A percentile compares a stretch with the other conserved stretches of the same genome.
phyloP scores from a whole-genome alignment of 2,797 vertebrate species.

The Hylomyscus alleni region DNA sequence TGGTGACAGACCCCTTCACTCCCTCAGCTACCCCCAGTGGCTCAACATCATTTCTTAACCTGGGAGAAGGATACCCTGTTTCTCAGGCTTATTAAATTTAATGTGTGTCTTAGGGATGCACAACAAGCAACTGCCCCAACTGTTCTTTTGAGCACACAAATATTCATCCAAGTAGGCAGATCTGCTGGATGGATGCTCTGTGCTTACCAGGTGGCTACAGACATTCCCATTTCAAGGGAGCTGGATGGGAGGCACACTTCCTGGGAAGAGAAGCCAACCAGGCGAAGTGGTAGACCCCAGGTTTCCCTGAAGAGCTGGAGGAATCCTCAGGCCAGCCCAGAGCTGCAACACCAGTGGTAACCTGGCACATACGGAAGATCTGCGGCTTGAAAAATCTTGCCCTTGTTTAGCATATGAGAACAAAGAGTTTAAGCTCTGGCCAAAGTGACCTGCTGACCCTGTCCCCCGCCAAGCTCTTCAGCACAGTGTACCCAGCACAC shows the following conservation, averaged over 20 bases:
- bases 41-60: background rate
- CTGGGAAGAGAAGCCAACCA: background rate
- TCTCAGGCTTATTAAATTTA: background rate
- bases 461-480: too few species aligned
- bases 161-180: background rate
- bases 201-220: background rate
- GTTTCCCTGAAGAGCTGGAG: background rate
- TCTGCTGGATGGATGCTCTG: background rate
- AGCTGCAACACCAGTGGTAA: accelerated
- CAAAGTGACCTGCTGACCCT: background rate
- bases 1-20: background rate
- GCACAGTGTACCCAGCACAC: accelerated
- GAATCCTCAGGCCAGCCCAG: background rate
- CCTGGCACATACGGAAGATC: background rate
- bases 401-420: background rate
- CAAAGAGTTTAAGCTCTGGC: background rate
- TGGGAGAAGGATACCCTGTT: accelerated
- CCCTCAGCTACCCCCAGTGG: background rate
- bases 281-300: background rate
- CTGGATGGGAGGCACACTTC: background rate
- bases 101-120: background rate
- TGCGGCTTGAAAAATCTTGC: background rate
- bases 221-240: background rate
- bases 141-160: background rate
- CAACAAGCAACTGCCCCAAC: accelerated